Base-by-base conservation (phyloP, 2,888 invertebrate genomes). In the Ormyrus rosae region DNA sequence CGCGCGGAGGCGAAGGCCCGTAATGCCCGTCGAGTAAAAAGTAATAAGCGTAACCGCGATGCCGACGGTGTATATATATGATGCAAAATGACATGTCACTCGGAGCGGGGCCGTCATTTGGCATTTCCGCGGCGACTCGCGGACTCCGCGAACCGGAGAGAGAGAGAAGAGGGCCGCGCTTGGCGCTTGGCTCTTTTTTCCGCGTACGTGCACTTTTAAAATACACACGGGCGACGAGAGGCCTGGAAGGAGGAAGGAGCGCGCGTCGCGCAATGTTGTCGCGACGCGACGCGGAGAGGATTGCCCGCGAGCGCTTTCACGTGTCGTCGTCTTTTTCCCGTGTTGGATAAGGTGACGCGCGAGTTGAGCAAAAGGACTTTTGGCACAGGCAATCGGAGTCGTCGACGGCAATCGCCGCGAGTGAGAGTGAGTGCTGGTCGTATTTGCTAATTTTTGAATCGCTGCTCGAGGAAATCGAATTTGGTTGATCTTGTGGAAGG, bases 121-220 rank as follows among this genome's bases (percentile, higher is more conserved):
- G 9, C 10, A 48, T 61, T 73, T 79, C 73, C 73, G 68, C 45
- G 53, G 64, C 19, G 61, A 50, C 67, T 64, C 51, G 55, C 65
- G 61, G 48, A 67, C 51, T 48, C 10, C 0, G 3, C 34, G 63
- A 50, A 55, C 10, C n/a, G 50, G 64, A 70, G 6, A 34, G 34
- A 34, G 3, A 3, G 34, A 34, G 34, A 34, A 34, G 34, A 34
- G 34, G 34, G 34, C 61, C 60, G 55, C 60, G 34, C 34, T 58
- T 34, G 8, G 53, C 53, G 71, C 76, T 75, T 81, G 60, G 34
- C 34, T 34, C 34, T 4, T 53, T 67, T 76, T 81, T 81, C 72
- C 76, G 76, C 53, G 58, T 81, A 71, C 72, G 76, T 72, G 80
- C 65, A 53, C 11, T 58, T 74, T 74, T 56, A 50, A 74, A 64